A percentile compares a stretch with the other conserved stretches of the same genome.
Conservation (phyloP, 2,888 invertebrate species). For the Pachliopta kotzebuea region DNA sequence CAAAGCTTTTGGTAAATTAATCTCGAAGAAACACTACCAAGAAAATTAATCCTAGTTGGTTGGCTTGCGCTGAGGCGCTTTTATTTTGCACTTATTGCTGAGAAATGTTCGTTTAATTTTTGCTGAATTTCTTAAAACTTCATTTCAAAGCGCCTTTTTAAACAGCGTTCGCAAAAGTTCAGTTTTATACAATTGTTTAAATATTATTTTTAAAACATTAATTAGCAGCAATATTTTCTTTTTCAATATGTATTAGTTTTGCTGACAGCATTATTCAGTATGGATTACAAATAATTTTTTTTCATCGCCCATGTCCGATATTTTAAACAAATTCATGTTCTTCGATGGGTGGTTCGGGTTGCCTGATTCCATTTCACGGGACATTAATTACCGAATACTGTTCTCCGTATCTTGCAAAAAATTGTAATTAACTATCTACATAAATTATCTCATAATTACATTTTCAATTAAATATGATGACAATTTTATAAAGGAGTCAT, state of each 20-base stretch:
- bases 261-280: background rate
- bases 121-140: background rate
- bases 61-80: background rate
- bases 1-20: slow-evolving; percentile 17
- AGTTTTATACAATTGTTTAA: background rate
- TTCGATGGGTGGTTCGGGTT: background rate
- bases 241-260: background rate
- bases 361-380: slow-evolving; percentile 7
- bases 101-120: slow-evolving; percentile 9
- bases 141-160: background rate
- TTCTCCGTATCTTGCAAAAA: background rate
- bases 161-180: background rate
- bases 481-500: background rate
- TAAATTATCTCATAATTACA: background rate
- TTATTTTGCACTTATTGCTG: slow-evolving; percentile 1
- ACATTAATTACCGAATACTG: slow-evolving; percentile 8
- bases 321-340: background rate
- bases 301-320: background rate
- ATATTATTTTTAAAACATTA: background rate
- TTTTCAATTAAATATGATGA: background rate
- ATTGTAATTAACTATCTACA: slow-evolving; percentile 6
- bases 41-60: slow-evolving; percentile 19
- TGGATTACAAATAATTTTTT: background rate
- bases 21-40: slow-evolving; percentile 15
- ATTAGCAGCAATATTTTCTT: background rate